Evolutionary conservation across 1,140 invertebrate species (phyloP), one percentile per base, ranked within the genome.

Genomic region (Lordiphosa collinella): DNA sequence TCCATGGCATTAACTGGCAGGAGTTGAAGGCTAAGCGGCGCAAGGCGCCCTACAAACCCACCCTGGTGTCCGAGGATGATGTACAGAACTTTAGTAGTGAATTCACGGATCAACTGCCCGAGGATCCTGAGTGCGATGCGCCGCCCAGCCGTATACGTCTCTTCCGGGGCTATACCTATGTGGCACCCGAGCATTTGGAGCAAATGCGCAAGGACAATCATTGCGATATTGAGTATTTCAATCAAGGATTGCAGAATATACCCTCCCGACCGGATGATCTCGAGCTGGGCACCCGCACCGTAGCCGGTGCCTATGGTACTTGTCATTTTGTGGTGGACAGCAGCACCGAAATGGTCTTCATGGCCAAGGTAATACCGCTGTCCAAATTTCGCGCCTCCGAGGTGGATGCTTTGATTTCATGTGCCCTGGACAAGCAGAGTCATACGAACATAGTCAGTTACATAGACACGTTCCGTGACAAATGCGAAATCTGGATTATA

Each of bases 1-100:
- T 98, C 89, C 92, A 91, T 78, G 93, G 90, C 52, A 88, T 96
- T 10, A 93, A 95, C 86, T 98, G 96, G 96, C 90, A 92, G 8
- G 92, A 93, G 22, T 89, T 98, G 44, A 91, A 93, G 2, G 90
- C 90, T 2, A 94, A 96, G 79, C 91, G 93, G 56, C 91, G 96
- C 14, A 88, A 91, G 4, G 95, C 96, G 0, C 96, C 96, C 0
- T 96, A 97, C 90, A 92, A 95, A 50, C 96, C 96, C 9, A 91
- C 92, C 25, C 95, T 99, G 40, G 90, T 89, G 12, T 92, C 94
- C 89, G 95, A 97, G 87, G 90, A 97, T 43, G 98, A 99, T 90
- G 96, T 97, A 3, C 96, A 96, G 79, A 98, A 99, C 90, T 99
- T 99, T 90, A 95, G 97, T 18, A 95, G 96, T 60, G 97, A 99